Base-by-base conservation (phyloP, 1,140 invertebrate genomes). In the Conus ventricosus region DNA sequence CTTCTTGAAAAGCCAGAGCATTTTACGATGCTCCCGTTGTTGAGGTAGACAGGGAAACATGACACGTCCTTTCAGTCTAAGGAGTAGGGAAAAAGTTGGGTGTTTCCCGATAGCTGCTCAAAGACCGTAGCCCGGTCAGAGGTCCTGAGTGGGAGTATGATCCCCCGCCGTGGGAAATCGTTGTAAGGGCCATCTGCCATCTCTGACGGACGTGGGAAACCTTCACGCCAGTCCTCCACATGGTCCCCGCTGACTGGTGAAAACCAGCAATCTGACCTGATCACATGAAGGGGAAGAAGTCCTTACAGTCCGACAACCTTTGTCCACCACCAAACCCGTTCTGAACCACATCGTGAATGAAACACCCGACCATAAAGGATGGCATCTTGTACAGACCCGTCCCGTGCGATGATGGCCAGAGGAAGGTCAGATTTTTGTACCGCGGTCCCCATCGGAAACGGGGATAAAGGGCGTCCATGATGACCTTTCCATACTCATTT, bases 21-120 rank as follows among this genome's bases (percentile, higher is more conserved):
- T 78, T 78, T 87, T 67, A 87, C 3, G n/a, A 75, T 20, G 78
- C 25, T n/a, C n/a, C n/a, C n/a, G n/a, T n/a, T n/a, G n/a, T n/a
- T n/a, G n/a, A n/a, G 57, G 13, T 63, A 8, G 8, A 23, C 5
- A 5, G 17, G 23, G 13, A 15, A n/a, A 60, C 39, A 4, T 85
- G 4, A 67, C 23, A 39, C 57, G 71, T 85, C 6, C 67, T n/a
- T 85, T 10, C 4, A 25, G 4, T 57, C 63, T 6, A 85, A 25
- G 60, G 6, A 71, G 13, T 71, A 11, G 51, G 7, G 27, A 4
- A 4, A 5, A n/a, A 71, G 39, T 15, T 20, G 6, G 55, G 55
- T 57, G 55, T 57, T 13, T 7, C 55, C 13, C 6, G 55, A 57
- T 13, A 57, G 55, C 13, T 6, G 13, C 55, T 13, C 6, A 6